Evolutionary conservation across 2,113 vertebrate genomes (phyloP).

Genomic region (Acrocephalus kingi): DNA sequence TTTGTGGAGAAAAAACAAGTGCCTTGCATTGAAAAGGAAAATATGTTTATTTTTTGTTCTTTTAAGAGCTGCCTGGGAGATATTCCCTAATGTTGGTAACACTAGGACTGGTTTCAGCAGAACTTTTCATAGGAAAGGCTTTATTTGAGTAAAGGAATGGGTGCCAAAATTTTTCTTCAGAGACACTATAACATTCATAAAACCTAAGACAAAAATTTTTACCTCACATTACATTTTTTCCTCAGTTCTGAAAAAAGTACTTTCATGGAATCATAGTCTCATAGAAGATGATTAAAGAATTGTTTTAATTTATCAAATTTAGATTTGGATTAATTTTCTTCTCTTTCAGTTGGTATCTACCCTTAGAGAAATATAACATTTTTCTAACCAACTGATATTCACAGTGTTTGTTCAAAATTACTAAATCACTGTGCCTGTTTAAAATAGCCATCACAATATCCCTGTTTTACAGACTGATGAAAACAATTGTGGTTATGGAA

Average conservation of each 20-base stretch:
- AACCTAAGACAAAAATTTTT: background rate
- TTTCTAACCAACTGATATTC: background rate
- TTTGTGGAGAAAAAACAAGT: background rate
- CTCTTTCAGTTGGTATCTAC: background rate
- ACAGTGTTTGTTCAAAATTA: background rate
- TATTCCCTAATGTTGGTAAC: background rate
- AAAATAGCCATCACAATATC: background rate
- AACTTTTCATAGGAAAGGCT: background rate
- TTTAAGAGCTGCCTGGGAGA: background rate
- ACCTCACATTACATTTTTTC: background rate
- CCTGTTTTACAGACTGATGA: background rate
- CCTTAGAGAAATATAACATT: background rate
- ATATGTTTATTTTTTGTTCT: background rate
- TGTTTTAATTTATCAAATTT: background rate
- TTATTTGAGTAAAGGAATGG: background rate
- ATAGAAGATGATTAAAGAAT: background rate
- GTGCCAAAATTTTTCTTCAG: background rate
- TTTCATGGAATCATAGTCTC: background rate
- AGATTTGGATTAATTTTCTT: background rate
- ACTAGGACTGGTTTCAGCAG: background rate
- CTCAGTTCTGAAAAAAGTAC: background rate
- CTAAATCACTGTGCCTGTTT: background rate
- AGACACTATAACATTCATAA: fast-evolving
- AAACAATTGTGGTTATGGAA: background rate
- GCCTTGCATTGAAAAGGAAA: background rate